A percentile compares a stretch with the other conserved stretches of the same genome.
phyloP scores from a whole-genome alignment of 2,797 vertebrate genomes.

The Darevskia mixta region DNA sequence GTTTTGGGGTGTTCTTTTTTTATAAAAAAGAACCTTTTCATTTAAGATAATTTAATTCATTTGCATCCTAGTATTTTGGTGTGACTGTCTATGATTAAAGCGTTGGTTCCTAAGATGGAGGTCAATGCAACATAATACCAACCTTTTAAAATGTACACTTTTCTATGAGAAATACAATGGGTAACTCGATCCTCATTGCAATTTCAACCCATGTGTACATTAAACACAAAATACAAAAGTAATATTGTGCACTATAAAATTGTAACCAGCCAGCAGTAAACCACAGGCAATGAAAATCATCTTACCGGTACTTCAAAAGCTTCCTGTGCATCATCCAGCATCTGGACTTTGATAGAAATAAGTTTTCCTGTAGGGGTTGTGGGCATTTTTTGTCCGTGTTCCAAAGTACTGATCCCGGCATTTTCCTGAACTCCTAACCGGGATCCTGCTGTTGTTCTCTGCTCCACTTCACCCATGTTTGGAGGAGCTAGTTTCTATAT shows the following conservation, averaged over 20 bases:
- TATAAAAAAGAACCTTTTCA: neutral
- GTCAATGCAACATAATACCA: neutral
- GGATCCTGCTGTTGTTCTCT: conserved; percentile 87
- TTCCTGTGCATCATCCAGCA: conserved; percentile 96
- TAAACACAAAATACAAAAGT: conserved; percentile 5
- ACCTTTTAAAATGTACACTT: neutral
- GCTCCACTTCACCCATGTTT: conserved; percentile 92
- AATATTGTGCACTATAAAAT: neutral
- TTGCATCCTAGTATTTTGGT: neutral
- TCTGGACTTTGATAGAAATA: conserved; percentile 91
- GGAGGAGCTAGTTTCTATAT: conserved; percentile 52
- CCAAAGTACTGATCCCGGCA: conserved; percentile 96
- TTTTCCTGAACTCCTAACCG: conserved; percentile 93
- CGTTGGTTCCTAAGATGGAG: neutral
- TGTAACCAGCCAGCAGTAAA: conserved; percentile 33
- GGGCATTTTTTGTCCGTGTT: conserved; percentile 90
- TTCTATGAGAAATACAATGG: neutral
- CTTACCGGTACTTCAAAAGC: conserved; percentile 95
- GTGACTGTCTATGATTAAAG: neutral
- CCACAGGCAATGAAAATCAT: conserved; percentile 34
- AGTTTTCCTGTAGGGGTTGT: conserved; percentile 90
- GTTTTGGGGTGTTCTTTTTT: no score
- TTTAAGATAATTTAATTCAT: neutral
- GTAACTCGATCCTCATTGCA: neutral
- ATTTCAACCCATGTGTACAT: neutral